These are phyloP conservation scores for Holotrichia oblita DNA, from an alignment of 1,140 invertebrate genomes.

Conservation along the genomic window DNA sequence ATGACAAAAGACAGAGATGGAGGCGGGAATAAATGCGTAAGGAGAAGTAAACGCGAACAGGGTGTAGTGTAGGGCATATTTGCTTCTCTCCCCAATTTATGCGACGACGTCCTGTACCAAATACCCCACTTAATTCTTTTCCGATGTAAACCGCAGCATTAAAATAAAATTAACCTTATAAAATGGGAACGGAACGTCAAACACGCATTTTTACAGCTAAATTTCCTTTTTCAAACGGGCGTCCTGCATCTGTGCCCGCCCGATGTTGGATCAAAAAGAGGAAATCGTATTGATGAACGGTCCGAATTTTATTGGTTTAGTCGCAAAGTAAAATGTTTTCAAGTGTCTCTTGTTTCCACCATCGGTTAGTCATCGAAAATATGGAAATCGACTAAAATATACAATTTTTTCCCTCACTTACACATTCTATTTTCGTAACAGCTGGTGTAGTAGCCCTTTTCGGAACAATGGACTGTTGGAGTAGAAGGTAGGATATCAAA, in stretches of 20 bases:
- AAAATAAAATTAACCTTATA: constrained; percentile 49
- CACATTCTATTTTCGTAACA: too few relatives aligned
- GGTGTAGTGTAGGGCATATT: neutral
- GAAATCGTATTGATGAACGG: constrained; percentile 21
- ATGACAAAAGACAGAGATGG: neutral
- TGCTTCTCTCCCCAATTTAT: constrained; percentile 43
- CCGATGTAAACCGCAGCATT: constrained; percentile 49
- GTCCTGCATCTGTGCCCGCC: constrained; percentile 21
- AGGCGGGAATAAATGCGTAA: too few relatives aligned
- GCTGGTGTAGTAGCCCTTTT: too few relatives aligned
- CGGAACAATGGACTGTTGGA: too few relatives aligned
- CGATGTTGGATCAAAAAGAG: neutral
- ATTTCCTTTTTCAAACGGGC: constrained; percentile 46
- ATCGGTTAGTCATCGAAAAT: too few relatives aligned
- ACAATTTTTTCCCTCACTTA: too few relatives aligned
- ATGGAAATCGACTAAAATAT: too few relatives aligned
- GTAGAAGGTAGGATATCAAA: too few relatives aligned
- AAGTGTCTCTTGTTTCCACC: neutral
- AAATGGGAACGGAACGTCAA: constrained; percentile 48
- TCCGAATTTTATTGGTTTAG: constrained; percentile 16
- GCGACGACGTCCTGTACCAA: constrained; percentile 42
- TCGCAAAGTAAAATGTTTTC: constrained; percentile 13
- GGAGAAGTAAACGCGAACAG: neutral
- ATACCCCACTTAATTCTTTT: constrained; percentile 49
- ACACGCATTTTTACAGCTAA: constrained; percentile 48